Percentiles rank a stretch among this genome's conserved stretches.
Conservation (phyloP, 2,888 invertebrate species). For the Trissonchulus latispiculum region DNA sequence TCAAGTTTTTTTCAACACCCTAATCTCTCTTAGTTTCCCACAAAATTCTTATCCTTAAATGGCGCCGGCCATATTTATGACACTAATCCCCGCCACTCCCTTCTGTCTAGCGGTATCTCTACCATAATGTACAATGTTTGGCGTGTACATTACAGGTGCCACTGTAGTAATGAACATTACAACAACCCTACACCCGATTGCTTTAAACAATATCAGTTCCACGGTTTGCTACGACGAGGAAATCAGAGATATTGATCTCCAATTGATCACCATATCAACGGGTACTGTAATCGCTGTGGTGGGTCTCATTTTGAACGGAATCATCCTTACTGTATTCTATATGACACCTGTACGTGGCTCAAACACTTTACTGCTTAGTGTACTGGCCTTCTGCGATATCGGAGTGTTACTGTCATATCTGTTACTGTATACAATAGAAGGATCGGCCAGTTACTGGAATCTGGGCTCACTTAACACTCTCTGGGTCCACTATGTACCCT, state of each 20-base stretch:
- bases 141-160: no score
- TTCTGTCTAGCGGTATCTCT: no score
- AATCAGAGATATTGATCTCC: background rate
- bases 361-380: background rate
- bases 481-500: background rate
- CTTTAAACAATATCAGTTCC: no score
- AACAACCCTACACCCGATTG: no score
- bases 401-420: background rate
- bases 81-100: no score
- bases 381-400: background rate
- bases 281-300: background rate
- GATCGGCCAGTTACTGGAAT: background rate
- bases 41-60: no score
- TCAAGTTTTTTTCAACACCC: no score
- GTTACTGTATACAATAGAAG: background rate
- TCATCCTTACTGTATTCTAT: background rate
- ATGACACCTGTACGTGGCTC: background rate
- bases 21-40: no score
- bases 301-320: background rate
- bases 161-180: no score
- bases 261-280: background rate
- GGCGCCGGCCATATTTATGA: no score
- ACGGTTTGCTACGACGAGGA: no score
- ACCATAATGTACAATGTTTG: no score
- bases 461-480: background rate